Evolutionary conservation across 2,888 invertebrate species (phyloP).

Genomic region (Xestoiulus laeticollis): DNA sequence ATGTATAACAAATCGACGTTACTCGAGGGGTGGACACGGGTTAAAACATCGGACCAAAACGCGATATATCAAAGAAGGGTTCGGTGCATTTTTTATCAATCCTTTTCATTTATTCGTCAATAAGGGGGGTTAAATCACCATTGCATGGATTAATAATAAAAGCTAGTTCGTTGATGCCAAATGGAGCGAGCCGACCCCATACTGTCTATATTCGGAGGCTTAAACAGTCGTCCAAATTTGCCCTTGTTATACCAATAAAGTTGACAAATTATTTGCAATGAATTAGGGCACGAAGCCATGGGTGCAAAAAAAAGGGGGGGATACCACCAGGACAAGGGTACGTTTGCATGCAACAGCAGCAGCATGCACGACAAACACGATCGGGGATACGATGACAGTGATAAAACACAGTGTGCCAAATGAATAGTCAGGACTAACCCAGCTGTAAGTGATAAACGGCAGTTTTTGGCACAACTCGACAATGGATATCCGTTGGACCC

Average conservation of each 20-base stretch:
- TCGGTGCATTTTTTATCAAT: background rate
- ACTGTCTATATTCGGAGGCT: background rate
- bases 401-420: constrained; percentile 44
- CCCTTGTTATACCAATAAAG: constrained; percentile 30
- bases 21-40: background rate
- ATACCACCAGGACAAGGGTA: background rate
- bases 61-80: constrained; percentile 1
- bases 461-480: constrained; percentile 14
- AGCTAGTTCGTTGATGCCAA: background rate
- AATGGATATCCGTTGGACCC: constrained; percentile 36
- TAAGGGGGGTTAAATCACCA: background rate
- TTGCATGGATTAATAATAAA: background rate
- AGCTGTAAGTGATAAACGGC: constrained; percentile 47
- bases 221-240: constrained; percentile 39
- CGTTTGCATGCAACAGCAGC: background rate
- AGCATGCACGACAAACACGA: background rate
- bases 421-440: constrained; percentile 2
- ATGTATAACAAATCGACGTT: background rate
- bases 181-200: constrained; percentile 4
- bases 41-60: background rate
- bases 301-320: background rate
- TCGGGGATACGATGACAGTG: constrained; percentile 36
- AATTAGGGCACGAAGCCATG: constrained; percentile 7
- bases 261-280: constrained; percentile 45
- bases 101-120: constrained; percentile 15